Evolutionary conservation across 2,888 invertebrate genomes (phyloP).

Genomic region (Spialia ferax): DNA sequence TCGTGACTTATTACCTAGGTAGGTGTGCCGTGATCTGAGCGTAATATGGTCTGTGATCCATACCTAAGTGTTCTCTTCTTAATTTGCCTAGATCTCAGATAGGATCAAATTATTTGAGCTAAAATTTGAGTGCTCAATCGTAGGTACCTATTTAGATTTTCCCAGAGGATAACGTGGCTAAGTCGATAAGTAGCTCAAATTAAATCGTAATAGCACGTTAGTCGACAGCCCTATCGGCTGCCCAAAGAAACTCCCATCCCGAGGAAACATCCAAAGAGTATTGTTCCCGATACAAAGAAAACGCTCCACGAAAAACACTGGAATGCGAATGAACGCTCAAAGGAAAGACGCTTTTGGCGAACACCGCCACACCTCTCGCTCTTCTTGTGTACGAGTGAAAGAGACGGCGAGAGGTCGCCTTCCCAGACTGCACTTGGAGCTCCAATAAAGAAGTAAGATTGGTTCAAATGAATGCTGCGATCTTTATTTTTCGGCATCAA

Average conservation of each 20-base stretch:
- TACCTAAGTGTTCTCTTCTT: no score
- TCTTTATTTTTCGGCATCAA: conserved; percentile 10
- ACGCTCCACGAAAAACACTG: conserved; percentile 24
- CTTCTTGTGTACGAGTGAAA: background rate
- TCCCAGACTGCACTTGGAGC: conserved; percentile 18
- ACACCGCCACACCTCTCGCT: conserved; percentile 7
- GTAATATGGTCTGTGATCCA: no score
- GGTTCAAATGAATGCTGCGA: conserved; percentile 16
- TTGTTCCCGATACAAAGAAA: conserved; percentile 39
- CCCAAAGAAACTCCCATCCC: conserved; percentile 24
- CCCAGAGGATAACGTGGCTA: no score
- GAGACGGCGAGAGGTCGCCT: conserved; percentile 1
- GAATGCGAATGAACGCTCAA: conserved; percentile 31
- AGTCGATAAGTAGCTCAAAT: no score
- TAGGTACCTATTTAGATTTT: no score
- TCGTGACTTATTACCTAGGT: no score
- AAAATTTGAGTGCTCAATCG: no score
- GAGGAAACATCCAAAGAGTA: conserved; percentile 35
- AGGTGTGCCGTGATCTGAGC: no score
- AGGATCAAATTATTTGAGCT: no score
- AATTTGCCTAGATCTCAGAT: no score
- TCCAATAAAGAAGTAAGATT: conserved; percentile 29
- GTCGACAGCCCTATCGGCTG: conserved; percentile 6
- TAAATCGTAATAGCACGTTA: background rate
- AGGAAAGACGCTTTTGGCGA: conserved; percentile 23